These are phyloP conservation scores for Mastigias papua DNA, from an alignment of 30 jellyfish, hydroid and myxozoan species.

Conservation along the genomic window DNA sequence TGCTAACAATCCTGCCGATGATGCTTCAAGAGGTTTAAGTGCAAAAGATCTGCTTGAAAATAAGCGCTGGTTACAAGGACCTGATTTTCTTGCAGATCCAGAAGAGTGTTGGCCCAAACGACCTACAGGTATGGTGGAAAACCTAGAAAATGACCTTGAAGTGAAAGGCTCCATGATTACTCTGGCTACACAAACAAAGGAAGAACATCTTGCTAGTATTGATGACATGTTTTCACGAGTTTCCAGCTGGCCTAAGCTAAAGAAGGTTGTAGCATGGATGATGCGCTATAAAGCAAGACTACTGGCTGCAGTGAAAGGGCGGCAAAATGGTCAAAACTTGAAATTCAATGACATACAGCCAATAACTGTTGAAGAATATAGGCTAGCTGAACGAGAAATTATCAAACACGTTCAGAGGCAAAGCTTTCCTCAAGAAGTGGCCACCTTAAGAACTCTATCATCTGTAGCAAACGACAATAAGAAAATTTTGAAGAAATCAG, in stretches of 20 bases:
- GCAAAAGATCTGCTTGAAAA: slow-evolving; percentile 12
- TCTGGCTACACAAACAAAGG: not conserved
- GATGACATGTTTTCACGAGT: slow-evolving; percentile 5
- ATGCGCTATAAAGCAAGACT: slow-evolving; percentile 57
- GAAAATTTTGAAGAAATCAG: not conserved
- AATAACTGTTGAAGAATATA: slow-evolving; percentile 41
- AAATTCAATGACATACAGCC: not conserved
- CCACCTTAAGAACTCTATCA: not conserved
- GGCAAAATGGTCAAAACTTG: not conserved
- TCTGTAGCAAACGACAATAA: not conserved
- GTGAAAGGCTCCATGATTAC: slow-evolving; percentile 19
- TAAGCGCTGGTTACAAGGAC: slow-evolving; percentile 64
- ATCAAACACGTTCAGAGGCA: slow-evolving; percentile 45
- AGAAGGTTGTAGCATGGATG: slow-evolving; percentile 70
- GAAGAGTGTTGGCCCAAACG: slow-evolving; percentile 16
- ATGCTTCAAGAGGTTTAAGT: slow-evolving; percentile 66
- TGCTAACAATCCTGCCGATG: slow-evolving; percentile 52
- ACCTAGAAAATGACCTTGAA: slow-evolving; percentile 57
- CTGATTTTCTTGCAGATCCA: slow-evolving; percentile 23
- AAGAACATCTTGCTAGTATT: not conserved
- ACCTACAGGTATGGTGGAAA: not conserved
- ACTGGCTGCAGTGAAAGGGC: slow-evolving; percentile 16
- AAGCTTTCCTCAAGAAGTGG: slow-evolving; percentile 41
- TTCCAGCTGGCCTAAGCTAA: slow-evolving; percentile 44
- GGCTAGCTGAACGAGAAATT: slow-evolving; percentile 40